These are phyloP conservation scores for Eueides isabella DNA, from an alignment of 1,140 invertebrate genomes.

Conservation along the genomic window DNA sequence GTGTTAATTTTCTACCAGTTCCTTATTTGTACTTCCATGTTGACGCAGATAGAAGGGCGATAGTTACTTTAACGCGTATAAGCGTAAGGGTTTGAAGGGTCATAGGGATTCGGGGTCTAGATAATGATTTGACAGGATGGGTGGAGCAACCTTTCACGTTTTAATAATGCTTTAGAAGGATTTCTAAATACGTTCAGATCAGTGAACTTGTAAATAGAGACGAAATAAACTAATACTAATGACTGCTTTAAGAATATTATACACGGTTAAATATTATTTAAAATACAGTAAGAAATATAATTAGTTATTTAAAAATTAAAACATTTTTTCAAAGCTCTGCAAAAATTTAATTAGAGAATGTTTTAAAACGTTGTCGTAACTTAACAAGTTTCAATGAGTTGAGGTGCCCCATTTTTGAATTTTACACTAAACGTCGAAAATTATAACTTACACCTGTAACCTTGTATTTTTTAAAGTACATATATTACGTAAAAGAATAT, in stretches of 20 bases:
- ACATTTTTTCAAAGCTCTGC: too few species aligned
- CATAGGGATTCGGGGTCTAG: constrained; percentile 14
- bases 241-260: too few species aligned
- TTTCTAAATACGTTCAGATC: not conserved
- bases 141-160: constrained; percentile 2
- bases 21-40: constrained; percentile 16
- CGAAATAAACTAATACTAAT: too few species aligned
- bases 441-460: not conserved
- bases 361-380: not conserved
- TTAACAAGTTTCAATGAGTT: constrained; percentile 6
- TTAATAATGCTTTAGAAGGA: not conserved
- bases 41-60: constrained; percentile 8
- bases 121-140: constrained; percentile 37
- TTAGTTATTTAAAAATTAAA: not conserved
- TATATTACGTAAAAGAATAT: too few species aligned
- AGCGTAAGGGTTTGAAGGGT: constrained; percentile 31
- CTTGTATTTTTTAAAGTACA: not conserved
- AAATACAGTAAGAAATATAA: not conserved
- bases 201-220: not conserved
- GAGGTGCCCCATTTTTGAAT: not conserved
- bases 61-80: constrained; percentile 15
- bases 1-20: constrained; percentile 18
- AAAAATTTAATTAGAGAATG: constrained; percentile 12
- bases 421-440: constrained; percentile 8
- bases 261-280: not conserved